phyloP scores from a whole-genome alignment of 2,113 vertebrate genomes.

The Acinonyx jubatus region DNA sequence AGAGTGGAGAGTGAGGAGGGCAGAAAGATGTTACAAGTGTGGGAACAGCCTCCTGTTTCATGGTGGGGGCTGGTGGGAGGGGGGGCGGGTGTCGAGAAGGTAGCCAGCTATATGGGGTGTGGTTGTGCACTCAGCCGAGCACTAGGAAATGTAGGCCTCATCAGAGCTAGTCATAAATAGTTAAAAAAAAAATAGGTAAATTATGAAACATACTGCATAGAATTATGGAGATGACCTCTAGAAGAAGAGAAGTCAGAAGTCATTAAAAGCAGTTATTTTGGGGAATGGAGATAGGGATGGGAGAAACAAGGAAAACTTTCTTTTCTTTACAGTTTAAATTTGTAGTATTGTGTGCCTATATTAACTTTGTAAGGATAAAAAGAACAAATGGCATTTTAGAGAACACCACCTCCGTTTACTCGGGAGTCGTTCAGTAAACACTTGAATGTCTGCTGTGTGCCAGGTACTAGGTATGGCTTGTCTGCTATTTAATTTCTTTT shows the following conservation, averaged over 20 bases:
- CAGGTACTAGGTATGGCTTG: not conserved
- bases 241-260: not conserved
- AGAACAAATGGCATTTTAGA: not conserved
- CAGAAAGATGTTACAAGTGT: not conserved
- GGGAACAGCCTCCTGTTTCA: not conserved
- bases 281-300: not conserved
- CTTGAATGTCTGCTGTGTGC: not conserved
- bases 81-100: not conserved
- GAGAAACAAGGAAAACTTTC: not conserved
- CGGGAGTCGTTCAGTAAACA: not conserved
- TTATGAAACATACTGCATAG: not conserved
- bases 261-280: constrained; percentile 13
- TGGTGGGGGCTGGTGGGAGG: not conserved
- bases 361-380: not conserved
- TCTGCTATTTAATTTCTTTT: not conserved
- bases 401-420: not conserved
- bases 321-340: not conserved
- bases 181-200: not conserved
- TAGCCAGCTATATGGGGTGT: not conserved
- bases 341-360: not conserved
- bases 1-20: not conserved
- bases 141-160: not conserved
- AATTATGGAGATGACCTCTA: not conserved
- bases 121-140: not conserved
- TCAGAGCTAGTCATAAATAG: not conserved